Evolutionary conservation across 1,140 invertebrate genomes (phyloP).

Genomic region (Tyrophagus putrescentiae): DNA sequence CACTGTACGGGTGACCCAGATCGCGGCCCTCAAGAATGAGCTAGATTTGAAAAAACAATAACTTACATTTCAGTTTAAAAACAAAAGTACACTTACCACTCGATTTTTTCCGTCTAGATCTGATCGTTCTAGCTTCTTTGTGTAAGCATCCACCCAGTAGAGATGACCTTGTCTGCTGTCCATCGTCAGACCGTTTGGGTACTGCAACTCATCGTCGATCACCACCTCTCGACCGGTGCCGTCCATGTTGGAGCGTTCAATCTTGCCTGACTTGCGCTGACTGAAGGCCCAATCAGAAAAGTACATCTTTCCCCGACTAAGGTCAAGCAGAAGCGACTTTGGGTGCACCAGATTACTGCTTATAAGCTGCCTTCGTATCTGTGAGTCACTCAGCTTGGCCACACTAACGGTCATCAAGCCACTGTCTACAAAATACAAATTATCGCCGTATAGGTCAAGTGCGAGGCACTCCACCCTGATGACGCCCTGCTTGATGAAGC

Average conservation of each 20-base stretch:
- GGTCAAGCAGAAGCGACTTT: constrained; percentile 51
- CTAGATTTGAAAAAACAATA: constrained; percentile 12
- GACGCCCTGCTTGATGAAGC: constrained; percentile 30
- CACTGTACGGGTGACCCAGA: constrained; percentile 42
- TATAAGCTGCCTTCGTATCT: constrained; percentile 40
- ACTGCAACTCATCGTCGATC: constrained; percentile 34
- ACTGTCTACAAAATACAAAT: constrained; percentile 69
- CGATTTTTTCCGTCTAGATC: constrained; percentile 65
- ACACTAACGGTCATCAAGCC: constrained; percentile 45
- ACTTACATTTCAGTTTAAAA: constrained; percentile 11
- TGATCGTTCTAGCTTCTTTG: constrained; percentile 59
- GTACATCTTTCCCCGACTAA: constrained; percentile 37
- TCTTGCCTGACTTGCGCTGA: constrained; percentile 30
- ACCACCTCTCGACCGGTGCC: constrained; percentile 35
- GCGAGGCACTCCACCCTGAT: constrained; percentile 60
- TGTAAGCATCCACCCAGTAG: constrained; percentile 44
- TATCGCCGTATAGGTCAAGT: constrained; percentile 61
- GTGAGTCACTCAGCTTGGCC: constrained; percentile 41
- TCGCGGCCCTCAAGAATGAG: constrained; percentile 27
- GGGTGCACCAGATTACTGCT: constrained; percentile 42
- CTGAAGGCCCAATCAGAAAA: constrained; percentile 39
- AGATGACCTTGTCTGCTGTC: constrained; percentile 36
- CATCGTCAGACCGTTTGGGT: constrained; percentile 44
- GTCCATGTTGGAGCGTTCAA: constrained; percentile 41
- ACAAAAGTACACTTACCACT: constrained; percentile 36